Evolutionary conservation across 2,113 vertebrate species (phyloP), one percentile per base, ranked within the genome.

Genomic region (Microtus ochrogaster): DNA sequence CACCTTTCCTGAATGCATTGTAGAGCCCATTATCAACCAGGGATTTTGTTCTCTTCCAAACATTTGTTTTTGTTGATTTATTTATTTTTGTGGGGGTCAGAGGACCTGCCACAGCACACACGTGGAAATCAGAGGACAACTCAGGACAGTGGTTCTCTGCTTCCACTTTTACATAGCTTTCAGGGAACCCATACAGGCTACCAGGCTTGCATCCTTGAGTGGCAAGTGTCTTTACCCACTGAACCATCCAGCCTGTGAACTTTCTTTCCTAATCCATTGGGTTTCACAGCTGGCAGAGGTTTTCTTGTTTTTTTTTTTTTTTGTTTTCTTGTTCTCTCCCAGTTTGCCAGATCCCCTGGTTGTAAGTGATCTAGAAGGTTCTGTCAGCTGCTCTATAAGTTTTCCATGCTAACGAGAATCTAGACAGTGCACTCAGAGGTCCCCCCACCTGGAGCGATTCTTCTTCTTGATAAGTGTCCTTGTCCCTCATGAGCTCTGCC

Each of bases 321-420:
- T 49, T 49, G 72, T 9, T 7, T 11, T 3, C 5, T 9, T 1
- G 0, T 16, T 17, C 30, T 68, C 19, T 8, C 79, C 7, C 1
- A 0, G 30, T 58, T 70, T 8, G 30, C 0, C 0, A 24, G 19
- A 24, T 33, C 39, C 30, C 0, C 0, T 0, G 36, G 0, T 2
- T 11, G 2, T 3, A 17, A 7, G 4, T 5, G 36, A 39, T 7
- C n/a, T 3, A 5, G 39, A 33, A 24, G 33, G 4, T 36, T 17
- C 49, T n/a, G 9, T 30, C 39, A 6, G 8, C 0, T 16, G 12
- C 39, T 63, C 24, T 0, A 0, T 16, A 7, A 49, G 10, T 17
- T 13, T 3, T 2, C 88, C 16, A 0, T 3, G 84, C 36, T 8
- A 6, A 21, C 6, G 1, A 33, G 41, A 17, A 44, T 30, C 5